Base-by-base conservation (phyloP, 1,140 invertebrate species). In the Hylaeus volcanicus region DNA sequence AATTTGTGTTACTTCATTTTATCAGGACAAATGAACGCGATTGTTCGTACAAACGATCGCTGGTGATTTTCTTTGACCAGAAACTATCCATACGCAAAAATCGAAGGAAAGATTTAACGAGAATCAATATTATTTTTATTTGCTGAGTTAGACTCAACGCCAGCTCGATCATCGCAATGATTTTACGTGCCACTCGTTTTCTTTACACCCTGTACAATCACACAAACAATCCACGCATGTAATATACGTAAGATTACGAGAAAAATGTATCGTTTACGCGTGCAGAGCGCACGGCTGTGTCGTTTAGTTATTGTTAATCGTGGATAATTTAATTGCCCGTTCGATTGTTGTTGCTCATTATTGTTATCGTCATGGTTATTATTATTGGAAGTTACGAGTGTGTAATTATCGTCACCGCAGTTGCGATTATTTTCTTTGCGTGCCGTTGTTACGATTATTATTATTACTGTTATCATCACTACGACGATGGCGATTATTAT, bases 361-460 rank as follows among this genome's bases (percentile, higher is more conserved):
- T 88, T 89, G 77, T 90, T 88, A 89, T 69, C 80, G 79, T 80
- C 74, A 81, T 89, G 80, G 81, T 80, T 69, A 88, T 88, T 82
- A 88, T 85, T 85, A 87, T 71, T 58, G 72, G 0, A 66, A 45
- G 48, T 61, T 51, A 56, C 41, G 55, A 26, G 26, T 12, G n/a
- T 15, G 55, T 73, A 65, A 74, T 73, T 74, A 69, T 51, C 65
- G 51, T 74, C 63, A 66, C 51, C 11, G 43, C 77, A 73, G 53
- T 43, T 73, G 77, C 43, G 74, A 79, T 72, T 71, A 45, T 64
- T 14, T 48, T 70, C 11, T 48, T 70, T 58, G 60, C 65, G 77
- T 60, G 37, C 26, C 55, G 65, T 77, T 73, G 89, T 88, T 86
- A 90, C 87, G 78, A 91, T 82, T 82, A 90, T 84, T 65, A 45